Percentiles rank a stretch among this genome's conserved stretches.
Evolutionary conservation across 64 coral and sea anemone genomes (phyloP).

Genomic region (Pachyseris speciosa): DNA sequence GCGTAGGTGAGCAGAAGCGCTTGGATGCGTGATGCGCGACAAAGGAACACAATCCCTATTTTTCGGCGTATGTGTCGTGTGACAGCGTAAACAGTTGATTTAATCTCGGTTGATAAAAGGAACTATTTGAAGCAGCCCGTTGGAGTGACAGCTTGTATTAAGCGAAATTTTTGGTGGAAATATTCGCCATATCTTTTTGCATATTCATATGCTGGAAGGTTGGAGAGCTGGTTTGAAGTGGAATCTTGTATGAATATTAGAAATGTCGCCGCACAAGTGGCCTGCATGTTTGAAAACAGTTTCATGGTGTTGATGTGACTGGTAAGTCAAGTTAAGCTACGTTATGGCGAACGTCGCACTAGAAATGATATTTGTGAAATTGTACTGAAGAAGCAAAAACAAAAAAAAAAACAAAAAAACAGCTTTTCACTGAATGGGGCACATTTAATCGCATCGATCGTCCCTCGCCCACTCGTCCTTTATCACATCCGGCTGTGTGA

Average conservation of each 20-base stretch:
- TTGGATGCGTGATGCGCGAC: not conserved
- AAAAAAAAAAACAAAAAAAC: no score
- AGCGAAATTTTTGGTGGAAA: not conserved
- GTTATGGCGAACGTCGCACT: no score
- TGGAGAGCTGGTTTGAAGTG: not conserved
- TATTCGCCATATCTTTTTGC: not conserved
- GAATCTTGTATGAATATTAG: not conserved
- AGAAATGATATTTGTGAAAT: not conserved
- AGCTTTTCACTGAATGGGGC: no score
- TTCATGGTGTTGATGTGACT: not conserved
- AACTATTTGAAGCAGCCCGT: not conserved
- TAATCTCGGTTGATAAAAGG: not conserved
- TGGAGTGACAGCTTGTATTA: not conserved
- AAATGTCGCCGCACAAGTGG: not conserved
- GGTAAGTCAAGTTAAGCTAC: not conserved
- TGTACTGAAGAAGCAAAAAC: not conserved
- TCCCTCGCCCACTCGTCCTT: not conserved
- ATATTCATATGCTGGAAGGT: not conserved
- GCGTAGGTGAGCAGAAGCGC: not conserved
- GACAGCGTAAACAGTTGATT: constrained; percentile 8
- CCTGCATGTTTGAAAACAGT: not conserved
- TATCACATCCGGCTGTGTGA: constrained; percentile 4
- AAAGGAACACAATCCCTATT: not conserved
- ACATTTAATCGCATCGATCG: no score
- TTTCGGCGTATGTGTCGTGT: not conserved